Percentiles rank a stretch among this genome's conserved stretches.
Evolutionary conservation across 2,797 vertebrate genomes (phyloP).

Genomic region (Diglossa cyanea): DNA sequence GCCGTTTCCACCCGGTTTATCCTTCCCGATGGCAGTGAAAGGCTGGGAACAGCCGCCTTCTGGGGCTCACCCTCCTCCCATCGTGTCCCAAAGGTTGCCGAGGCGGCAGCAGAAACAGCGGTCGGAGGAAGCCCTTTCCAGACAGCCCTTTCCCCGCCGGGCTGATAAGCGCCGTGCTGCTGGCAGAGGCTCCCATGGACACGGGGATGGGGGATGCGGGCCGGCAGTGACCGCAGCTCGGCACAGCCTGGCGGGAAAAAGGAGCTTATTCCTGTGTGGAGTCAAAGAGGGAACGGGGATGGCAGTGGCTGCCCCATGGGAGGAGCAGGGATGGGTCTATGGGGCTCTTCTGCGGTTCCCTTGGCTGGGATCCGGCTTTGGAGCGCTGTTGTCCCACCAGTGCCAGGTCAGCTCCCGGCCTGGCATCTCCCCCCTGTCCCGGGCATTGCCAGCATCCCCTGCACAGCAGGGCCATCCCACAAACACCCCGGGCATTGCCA

Average conservation of each 20-base stretch:
- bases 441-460: too few species aligned
- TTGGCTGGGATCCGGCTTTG: neutral
- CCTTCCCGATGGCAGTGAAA: neutral
- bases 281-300: neutral
- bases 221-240: neutral
- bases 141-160: neutral
- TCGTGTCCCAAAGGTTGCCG: neutral
- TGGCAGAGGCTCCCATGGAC: neutral
- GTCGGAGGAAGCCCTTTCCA: neutral
- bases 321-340: neutral
- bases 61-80: neutral
- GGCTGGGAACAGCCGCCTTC: neutral
- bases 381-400: neutral
- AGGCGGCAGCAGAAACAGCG: neutral
- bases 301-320: neutral
- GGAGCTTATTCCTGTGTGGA: neutral
- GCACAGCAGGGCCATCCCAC: accelerated
- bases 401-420: neutral
- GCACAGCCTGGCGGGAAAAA: neutral
- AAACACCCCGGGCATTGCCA: neutral
- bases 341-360: neutral
- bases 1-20: neutral
- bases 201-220: neutral
- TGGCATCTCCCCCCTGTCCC: neutral
- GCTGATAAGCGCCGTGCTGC: neutral